Base-by-base conservation (phyloP, 2,888 invertebrate genomes). In the Metopia argyrocephala region DNA sequence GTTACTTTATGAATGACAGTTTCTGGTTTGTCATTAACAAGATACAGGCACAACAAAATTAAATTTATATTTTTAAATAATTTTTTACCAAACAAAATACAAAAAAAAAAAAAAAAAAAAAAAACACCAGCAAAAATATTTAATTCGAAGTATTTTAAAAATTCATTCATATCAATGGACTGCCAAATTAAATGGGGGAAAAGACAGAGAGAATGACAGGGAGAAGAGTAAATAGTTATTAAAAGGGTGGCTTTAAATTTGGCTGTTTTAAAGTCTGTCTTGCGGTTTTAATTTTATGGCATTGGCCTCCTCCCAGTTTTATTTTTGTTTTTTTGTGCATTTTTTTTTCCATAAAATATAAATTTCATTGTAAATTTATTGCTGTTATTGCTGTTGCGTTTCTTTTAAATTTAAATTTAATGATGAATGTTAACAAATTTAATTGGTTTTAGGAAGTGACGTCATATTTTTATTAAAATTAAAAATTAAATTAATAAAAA, bases 401-500 rank as follows among this genome's bases (percentile, higher is more conserved):
- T 5, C 15, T 31, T 38, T 5, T 18, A n/a, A 45, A 27, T 21
- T 45, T 25, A 18, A 20, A 28, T 54, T 70, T 59, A 59, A 79
- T 79, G 79, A 79, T 79, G 75, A 69, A 79, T 79, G 79, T 79
- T 79, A 75, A 76, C 73, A 76, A 52, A 78, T 70, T 69, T 70
- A 78, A 81, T 74, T 81, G 78, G 61, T 78, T 78, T 78, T 81
- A 81, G 81, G 81, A 81, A 81, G 78, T 81, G 81, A 81, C 78
- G 81, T 81, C 78, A 81, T 38, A 48, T n/a, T n/a, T n/a, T n/a
- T n/a, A n/a, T n/a, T n/a, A n/a, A n/a, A n/a, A n/a, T n/a, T n/a
- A n/a, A n/a, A n/a, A n/a, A n/a, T n/a, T n/a, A n/a, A n/a, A 28
- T 27, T 18, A 3, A 38, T 38, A 38, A 38, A 38, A 38, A 38